Evolutionary conservation across 2,797 vertebrate species (phyloP), one percentile per base, ranked within the genome.

Genomic region (Neosalanx taihuensis): DNA sequence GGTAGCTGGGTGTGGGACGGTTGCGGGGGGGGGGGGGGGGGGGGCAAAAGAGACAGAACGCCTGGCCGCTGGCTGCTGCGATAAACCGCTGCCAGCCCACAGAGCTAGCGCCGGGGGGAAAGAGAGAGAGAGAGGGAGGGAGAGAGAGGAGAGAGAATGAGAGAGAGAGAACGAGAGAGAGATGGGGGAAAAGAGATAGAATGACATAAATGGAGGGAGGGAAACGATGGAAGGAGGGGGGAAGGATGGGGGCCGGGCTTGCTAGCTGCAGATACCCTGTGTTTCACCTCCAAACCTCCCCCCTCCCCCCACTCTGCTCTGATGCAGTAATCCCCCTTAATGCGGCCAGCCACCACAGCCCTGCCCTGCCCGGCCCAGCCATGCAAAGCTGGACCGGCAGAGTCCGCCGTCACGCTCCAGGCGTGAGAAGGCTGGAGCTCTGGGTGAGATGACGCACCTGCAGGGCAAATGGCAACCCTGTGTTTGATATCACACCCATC

Each of bases 321-420:
- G 74, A 69, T 67, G 73, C 85, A 78, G 69, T 88, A 87, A 88
- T 86, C 84, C 81, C 78, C 76, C 70, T 76, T 81, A 85, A 87
- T 81, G 79, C 79, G 72, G 71, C 76, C 76, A 86, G 68, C 41
- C 64, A 80, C 78, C 70, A 17, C 51, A 56, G 51, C 51, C 51
- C 51, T 5, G 46, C 46, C 46, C 46, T 3, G 46, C 46, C 46
- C 46, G 18, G 3, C 15, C 15, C 51, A 51, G 78, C 74, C 77
- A 76, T 30, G 15, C 61, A 35, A 51, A 59, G 74, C 76, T 75
- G 64, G 79, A 64, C 62, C 41, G 17, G 12, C 74, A 56, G 64
- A 31, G 71, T 66, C 33, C 35, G 69, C 70, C 64, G 73, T 73
- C 74, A 79, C 35, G 60, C 57, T 73, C 65, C 56, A 49, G 30